A percentile compares a stretch with the other conserved stretches of the same genome.
Conservation (phyloP, 2,113 vertebrate genomes). For the Caloenas nicobarica region DNA sequence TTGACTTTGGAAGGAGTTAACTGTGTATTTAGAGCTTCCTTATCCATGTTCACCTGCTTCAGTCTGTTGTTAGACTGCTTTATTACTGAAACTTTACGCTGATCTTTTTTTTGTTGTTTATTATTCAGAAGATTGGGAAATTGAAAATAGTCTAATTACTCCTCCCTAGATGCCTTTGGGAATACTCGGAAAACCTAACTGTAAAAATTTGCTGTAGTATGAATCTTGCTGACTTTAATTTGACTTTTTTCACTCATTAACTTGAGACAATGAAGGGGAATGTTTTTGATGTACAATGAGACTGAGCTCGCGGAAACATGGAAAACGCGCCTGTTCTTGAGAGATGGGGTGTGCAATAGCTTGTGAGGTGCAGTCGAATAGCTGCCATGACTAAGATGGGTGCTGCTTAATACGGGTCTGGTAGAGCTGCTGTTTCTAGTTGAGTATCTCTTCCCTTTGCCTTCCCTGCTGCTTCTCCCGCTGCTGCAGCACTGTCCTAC, state of each 20-base stretch:
- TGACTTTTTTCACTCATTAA: background rate
- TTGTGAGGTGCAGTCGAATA: background rate
- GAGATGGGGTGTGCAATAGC: background rate
- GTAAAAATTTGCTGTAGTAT: background rate
- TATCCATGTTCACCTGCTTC: background rate
- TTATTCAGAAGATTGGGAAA: background rate
- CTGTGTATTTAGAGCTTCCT: background rate
- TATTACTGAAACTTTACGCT: background rate
- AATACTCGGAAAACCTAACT: background rate
- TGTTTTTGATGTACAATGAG: conserved; percentile 1
- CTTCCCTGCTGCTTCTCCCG: background rate
- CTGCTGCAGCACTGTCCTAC: background rate
- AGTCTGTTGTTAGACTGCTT: background rate
- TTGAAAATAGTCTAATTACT: background rate
- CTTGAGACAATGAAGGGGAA: background rate
- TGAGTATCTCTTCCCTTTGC: background rate
- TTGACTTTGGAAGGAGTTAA: background rate
- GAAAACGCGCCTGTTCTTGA: conserved; percentile 10
- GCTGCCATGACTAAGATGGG: background rate
- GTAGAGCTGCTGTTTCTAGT: background rate
- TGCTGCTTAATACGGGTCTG: background rate
- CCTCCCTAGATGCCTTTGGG: background rate
- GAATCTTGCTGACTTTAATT: background rate
- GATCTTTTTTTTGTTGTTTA: background rate
- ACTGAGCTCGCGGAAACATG: background rate